phyloP scores from a whole-genome alignment of 2,113 vertebrate species.

The Centrocercus urophasianus region DNA sequence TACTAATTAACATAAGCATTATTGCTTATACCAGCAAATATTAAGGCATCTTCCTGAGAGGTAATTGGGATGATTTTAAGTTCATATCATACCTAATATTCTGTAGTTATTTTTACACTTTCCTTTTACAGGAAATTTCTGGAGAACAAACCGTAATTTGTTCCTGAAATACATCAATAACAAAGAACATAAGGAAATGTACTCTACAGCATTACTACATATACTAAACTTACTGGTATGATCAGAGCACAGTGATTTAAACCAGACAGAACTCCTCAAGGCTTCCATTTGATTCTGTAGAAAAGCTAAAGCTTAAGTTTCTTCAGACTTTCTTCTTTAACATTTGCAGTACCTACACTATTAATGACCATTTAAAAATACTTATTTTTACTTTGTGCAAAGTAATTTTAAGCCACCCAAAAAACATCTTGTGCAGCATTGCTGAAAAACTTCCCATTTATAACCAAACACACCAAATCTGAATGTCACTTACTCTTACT shows the following conservation, averaged over 20 bases:
- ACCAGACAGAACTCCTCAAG: neutral
- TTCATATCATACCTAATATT: neutral
- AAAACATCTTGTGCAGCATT: neutral
- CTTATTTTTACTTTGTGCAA: neutral
- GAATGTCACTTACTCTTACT: neutral
- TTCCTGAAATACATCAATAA: neutral
- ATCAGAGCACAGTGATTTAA: neutral
- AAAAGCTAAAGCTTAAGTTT: neutral
- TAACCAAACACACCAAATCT: neutral
- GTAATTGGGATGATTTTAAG: neutral
- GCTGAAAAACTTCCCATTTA: neutral
- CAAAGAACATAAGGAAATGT: neutral
- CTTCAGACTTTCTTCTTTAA: neutral
- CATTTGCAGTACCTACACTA: neutral
- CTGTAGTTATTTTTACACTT: neutral
- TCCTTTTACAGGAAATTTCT: neutral
- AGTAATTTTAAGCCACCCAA: neutral
- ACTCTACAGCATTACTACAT: accelerated
- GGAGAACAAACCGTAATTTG: neutral
- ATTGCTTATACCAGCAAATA: neutral
- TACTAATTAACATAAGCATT: neutral
- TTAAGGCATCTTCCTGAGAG: neutral
- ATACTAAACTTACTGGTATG: neutral
- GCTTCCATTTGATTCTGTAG: neutral
- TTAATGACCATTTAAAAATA: neutral